Base-by-base conservation (phyloP, 2,888 invertebrate genomes). In the Chouioia cunea region DNA sequence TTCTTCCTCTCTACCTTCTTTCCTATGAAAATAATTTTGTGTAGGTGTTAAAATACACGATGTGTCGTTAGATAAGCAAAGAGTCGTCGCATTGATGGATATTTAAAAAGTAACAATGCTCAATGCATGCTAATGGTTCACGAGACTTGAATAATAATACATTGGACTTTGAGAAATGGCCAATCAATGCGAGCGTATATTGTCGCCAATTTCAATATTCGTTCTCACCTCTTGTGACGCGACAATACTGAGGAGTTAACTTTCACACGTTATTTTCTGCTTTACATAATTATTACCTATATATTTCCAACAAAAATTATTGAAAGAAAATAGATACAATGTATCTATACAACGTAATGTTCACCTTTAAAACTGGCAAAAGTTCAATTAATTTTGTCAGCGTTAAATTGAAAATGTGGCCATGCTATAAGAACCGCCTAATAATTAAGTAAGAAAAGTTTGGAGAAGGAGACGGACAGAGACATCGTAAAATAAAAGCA, bases 11-110 rank as follows among this genome's bases (percentile, higher is more conserved):
- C n/a, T n/a, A n/a, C n/a, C n/a, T n/a, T n/a, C n/a, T n/a, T n/a
- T n/a, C 8, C 65, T 16, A 27, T 58, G 54, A 46, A 64, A 68
- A 58, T 65, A 48, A 53, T 14, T 63, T 70, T 20, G 70, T 16
- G 73, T 73, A 57, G 70, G 70, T 63, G 65, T 65, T 59, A 70
- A n/a, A n/a, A 64, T 57, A 67, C 59, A 67, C 59, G 70, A 73
- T 70, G 65, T 70, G 54, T 56, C 59, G 60, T 18, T 36, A 52
- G 65, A 70, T 66, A 73, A 57, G 44, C 53, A 16, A 23, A 8
- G 4, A 20, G 59, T 63, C 59, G 65, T 62, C 54, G 59, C 70
- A n/a, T 56, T 70, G 67, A 70, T 66, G 63, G 62, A 63, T 67
- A 70, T 70, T 65, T 64, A 59, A 64, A 36, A 70, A 56, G 56